Conservation (phyloP, 2,113 vertebrate species). For the Anas platyrhynchos region DNA sequence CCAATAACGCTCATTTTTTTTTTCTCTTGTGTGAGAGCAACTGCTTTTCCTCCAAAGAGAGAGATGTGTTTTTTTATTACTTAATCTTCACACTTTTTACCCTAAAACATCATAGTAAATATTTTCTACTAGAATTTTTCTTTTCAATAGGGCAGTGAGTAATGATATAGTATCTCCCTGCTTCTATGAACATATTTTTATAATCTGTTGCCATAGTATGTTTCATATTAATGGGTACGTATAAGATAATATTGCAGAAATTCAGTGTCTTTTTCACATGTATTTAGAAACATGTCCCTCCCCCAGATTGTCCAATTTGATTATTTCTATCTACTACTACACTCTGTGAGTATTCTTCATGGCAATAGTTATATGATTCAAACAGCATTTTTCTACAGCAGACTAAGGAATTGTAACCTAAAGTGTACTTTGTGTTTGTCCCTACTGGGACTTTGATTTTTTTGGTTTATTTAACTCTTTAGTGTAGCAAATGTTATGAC, state of each 20-base stretch:
- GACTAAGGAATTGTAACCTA: neutral
- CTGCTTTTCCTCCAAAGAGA: neutral
- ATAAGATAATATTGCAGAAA: neutral
- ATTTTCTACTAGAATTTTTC: neutral
- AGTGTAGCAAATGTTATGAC: neutral
- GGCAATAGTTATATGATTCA: neutral
- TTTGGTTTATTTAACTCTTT: neutral
- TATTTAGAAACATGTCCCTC: neutral
- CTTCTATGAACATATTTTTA: neutral
- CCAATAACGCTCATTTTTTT: neutral
- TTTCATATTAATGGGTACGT: neutral
- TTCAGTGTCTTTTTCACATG: neutral
- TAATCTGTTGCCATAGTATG: neutral
- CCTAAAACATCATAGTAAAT: neutral
- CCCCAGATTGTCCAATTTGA: neutral
- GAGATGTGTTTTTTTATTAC: neutral
- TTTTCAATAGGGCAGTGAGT: neutral
- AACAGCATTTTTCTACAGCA: neutral
- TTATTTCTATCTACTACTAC: neutral
- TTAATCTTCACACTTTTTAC: neutral
- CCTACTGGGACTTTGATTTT: neutral
- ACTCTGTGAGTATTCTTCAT: neutral
- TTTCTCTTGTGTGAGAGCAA: neutral
- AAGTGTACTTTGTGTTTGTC: neutral
- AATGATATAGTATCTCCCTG: neutral